A percentile compares a stretch with the other conserved stretches of the same genome.
Evolutionary conservation across 1,140 invertebrate genomes (phyloP).

Genomic region (Cydia amplana): DNA sequence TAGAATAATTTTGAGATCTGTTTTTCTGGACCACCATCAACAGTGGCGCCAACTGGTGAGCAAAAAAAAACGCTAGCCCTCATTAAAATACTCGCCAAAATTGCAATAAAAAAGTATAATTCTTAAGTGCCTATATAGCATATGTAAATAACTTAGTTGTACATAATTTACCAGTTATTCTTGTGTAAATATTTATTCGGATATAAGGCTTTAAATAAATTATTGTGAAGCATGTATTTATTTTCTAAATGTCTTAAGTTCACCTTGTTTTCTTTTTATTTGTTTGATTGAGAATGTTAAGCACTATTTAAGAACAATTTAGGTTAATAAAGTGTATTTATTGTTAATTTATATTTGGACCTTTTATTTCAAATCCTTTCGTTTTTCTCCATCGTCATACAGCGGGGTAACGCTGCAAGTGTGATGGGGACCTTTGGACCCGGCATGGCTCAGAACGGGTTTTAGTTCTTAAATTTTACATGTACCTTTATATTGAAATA

Average conservation of each 20-base stretch:
- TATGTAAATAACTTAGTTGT: conserved; percentile 53
- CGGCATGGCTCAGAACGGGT: too few species aligned
- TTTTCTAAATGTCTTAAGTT: conserved; percentile 39
- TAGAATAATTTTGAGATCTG: too few species aligned
- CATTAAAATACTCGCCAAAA: conserved; percentile 29
- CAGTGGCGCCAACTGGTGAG: too few species aligned
- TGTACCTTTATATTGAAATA: too few species aligned
- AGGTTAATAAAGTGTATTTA: conserved; percentile 73
- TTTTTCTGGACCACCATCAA: too few species aligned
- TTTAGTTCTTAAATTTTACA: too few species aligned
- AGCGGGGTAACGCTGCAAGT: too few species aligned
- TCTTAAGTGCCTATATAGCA: conserved; percentile 54
- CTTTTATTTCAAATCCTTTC: conserved; percentile 44
- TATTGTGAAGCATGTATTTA: conserved; percentile 52
- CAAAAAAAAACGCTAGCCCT: too few species aligned
- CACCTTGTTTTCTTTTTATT: conserved; percentile 34
- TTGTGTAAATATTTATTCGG: conserved; percentile 51
- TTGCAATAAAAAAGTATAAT: conserved; percentile 39
- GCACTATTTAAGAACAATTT: conserved; percentile 56
- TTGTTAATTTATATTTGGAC: conserved; percentile 59
- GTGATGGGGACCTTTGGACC: too few species aligned
- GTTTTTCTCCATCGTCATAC: too few species aligned
- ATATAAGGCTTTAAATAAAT: conserved; percentile 48
- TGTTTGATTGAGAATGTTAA: conserved; percentile 40
- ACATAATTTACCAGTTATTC: conserved; percentile 38